Conservation (phyloP, 2,797 vertebrate genomes). For the Danio albolineatus region DNA sequence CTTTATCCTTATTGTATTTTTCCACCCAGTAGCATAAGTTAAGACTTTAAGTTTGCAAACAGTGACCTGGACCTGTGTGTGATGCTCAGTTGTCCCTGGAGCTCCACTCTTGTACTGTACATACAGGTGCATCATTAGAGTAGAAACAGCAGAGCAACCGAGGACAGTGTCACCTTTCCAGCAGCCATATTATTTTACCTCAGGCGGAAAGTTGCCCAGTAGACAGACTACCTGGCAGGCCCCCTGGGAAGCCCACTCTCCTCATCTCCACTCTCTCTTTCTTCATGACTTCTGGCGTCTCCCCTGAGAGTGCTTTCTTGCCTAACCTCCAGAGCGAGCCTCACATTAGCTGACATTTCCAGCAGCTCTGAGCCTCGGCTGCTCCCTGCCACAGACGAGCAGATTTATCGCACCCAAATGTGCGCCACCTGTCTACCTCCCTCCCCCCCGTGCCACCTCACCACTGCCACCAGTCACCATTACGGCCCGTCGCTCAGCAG, state of each 20-base stretch:
- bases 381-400: conserved; percentile 58
- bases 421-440: conserved; percentile 67
- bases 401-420: conserved; percentile 67
- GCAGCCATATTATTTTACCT: conserved; percentile 36
- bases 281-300: conserved; percentile 15
- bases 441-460: neutral
- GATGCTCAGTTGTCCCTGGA: conserved; percentile 10
- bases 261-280: conserved; percentile 34
- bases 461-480: conserved; percentile 37
- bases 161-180: conserved; percentile 43
- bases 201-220: conserved; percentile 33
- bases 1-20: neutral
- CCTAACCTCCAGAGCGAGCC: conserved; percentile 66
- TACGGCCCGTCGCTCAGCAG: conserved; percentile 27
- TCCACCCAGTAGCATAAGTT: neutral
- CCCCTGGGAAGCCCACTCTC: conserved; percentile 28
- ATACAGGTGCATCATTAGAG: conserved; percentile 35
- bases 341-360: conserved; percentile 69
- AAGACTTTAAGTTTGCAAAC: conserved; percentile 13
- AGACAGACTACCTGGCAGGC: conserved; percentile 44
- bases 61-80: conserved; percentile 3
- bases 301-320: conserved; percentile 56
- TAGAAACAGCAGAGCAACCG: conserved; percentile 20
- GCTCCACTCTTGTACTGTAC: neutral
- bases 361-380: conserved; percentile 54